Percentiles rank a stretch among this genome's conserved stretches.
These are phyloP conservation scores for Metridium senile DNA, from an alignment of 92 coral and sea anemone species.

Conservation along the genomic window DNA sequence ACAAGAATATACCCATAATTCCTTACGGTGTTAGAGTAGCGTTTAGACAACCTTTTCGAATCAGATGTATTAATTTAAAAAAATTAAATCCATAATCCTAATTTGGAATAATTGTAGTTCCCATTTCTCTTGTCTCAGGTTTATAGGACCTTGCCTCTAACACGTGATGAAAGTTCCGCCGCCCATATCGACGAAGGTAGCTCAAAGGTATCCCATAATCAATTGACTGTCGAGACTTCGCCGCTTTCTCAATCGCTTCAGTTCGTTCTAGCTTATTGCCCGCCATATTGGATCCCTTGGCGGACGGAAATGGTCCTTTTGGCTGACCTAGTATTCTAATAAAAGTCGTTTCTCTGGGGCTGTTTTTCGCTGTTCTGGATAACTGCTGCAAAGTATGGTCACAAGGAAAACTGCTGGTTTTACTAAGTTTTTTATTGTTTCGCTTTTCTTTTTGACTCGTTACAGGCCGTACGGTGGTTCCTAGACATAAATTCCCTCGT, in stretches of 20 bases:
- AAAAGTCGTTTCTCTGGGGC: conserved; percentile 51
- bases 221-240: conserved; percentile 6
- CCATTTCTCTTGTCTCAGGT: conserved; percentile 59
- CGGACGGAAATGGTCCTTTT: conserved; percentile 55
- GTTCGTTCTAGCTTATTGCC: background rate
- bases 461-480: conserved; percentile 52
- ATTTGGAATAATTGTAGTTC: conserved; percentile 55
- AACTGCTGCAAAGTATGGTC: background rate
- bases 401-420: background rate
- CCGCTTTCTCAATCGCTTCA: background rate
- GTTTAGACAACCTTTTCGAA: no score
- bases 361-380: conserved; percentile 6
- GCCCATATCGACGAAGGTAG: conserved; percentile 58
- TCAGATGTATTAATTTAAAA: no score
- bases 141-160: conserved; percentile 81
- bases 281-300: conserved; percentile 14
- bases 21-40: no score
- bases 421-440: background rate
- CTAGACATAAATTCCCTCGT: conserved; percentile 57
- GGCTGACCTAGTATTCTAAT: conserved; percentile 66
- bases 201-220: conserved; percentile 59
- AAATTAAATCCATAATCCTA: background rate
- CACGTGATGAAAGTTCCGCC: conserved; percentile 71
- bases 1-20: no score
- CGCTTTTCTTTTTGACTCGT: conserved; percentile 29